Base-by-base conservation (phyloP, 35 echinoderm and acorn worm genomes). In the Apostichopus japonicus region DNA sequence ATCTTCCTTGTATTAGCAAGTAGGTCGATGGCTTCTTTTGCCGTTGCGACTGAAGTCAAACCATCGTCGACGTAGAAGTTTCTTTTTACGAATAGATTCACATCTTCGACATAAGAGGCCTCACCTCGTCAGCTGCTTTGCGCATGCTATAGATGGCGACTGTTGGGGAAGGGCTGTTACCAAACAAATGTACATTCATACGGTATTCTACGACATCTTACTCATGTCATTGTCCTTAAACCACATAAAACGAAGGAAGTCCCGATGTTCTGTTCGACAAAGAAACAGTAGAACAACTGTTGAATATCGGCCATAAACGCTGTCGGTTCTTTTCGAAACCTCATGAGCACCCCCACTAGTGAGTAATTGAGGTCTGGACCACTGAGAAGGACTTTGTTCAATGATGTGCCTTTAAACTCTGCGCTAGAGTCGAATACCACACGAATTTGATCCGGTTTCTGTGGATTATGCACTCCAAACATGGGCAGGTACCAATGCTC, bases 51-150 rank as follows among this genome's bases (percentile, higher is more conserved):
- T 0, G 93, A 96, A 2, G 52, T 92, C 3, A 96, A 72, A 5
- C 95, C 92, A 62, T 96, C 92, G 24, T 96, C 95, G 3, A 96
- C 92, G 11, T 96, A 96, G 53, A 93, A 96, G 52, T 96, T 91
- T 17, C 56, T 83, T 0, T 71, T n/a, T 2, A 96, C 77, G 55
- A 91, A 93, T 5, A 65, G 16, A 16, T n/a, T 89, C 8, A 72
- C 88, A 14, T 91, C 87, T 0, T 23, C 71, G 24, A 78, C 87
- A 78, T 90, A 78, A 54, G 55, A 1, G 6, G 54, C 61, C 83
- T 22, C 14, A 86, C 56, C 0, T 61, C 54, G 23, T 90, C 7
- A 15, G 94, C 91, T 16, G 78, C 79, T 19, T 16, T 82, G 17
- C 87, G 53, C 19, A 93, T 23, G 22, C 86, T 71, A 23, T 80